These are phyloP conservation scores for Petrocephalus zakoni DNA, from an alignment of 2,113 vertebrate species.

Conservation along the genomic window DNA sequence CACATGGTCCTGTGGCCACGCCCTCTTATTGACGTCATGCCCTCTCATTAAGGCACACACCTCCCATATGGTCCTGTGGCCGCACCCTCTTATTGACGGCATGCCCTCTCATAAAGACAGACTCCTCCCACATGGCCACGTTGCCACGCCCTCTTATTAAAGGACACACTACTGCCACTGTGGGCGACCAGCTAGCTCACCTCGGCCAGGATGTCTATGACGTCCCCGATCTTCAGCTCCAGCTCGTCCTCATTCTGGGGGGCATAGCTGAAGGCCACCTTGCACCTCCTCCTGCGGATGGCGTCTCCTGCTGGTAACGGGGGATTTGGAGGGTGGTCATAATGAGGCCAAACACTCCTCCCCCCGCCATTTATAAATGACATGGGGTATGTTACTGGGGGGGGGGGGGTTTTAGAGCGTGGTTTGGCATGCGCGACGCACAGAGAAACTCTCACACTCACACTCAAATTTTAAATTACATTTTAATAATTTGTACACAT, in stretches of 20 bases:
- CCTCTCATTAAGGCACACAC: neutral
- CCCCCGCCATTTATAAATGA: neutral
- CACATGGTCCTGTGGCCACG: no score
- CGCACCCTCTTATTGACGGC: no score
- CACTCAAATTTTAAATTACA: no score
- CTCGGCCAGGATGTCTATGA: slow-evolving; percentile 90
- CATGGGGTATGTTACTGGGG: neutral
- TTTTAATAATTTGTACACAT: no score
- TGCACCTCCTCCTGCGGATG: slow-evolving; percentile 83
- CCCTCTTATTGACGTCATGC: no score
- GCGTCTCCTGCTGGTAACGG: slow-evolving; percentile 64
- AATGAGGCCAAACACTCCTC: neutral
- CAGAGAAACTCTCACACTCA: no score
- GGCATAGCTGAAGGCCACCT: slow-evolving; percentile 92
- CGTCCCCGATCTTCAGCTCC: slow-evolving; percentile 89
- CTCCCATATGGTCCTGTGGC: no score
- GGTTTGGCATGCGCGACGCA: no score
- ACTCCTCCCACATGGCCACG: neutral
- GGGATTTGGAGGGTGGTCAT: neutral
- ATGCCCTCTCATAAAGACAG: no score
- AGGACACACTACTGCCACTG: neutral
- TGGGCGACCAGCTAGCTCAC: slow-evolving; percentile 48
- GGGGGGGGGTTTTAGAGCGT: no score
- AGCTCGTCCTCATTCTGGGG: slow-evolving; percentile 96
- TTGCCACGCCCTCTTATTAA: neutral